Evolutionary conservation across 30 jellyfish, hydroid and myxozoan genomes (phyloP), one percentile per base, ranked within the genome.

Genomic region (Pelagia noctiluca): DNA sequence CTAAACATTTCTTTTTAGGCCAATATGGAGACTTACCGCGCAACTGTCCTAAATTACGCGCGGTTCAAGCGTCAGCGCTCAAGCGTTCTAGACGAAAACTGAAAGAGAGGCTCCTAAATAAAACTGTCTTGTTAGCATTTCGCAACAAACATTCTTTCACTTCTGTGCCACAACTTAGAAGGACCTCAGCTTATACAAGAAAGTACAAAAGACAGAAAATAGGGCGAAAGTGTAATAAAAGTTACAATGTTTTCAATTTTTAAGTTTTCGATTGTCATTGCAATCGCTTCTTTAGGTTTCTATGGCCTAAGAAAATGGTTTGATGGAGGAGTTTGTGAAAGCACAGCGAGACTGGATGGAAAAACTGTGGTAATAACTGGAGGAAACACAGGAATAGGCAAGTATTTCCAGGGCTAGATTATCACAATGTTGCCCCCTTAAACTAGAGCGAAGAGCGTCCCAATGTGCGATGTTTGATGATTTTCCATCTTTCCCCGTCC

Each of bases 371-470:
- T 94, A 0, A 63, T 94, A 18, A 94, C 99, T 22, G 99, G 99
- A 57, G 99, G 95, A 10, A 94, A 94, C 63, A 84, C 93, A 74
- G 99, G 99, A 18, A 83, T 94, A 31, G 99, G 99, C 1, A 83
- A 83, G 50, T n/a, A n/a, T n/a, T n/a, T n/a, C n/a, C n/a, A n/a
- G n/a, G n/a, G 94, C n/a, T n/a, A n/a, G n/a, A n/a, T n/a, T n/a
- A n/a, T n/a, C n/a, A n/a, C n/a, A n/a, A n/a, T n/a, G n/a, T n/a
- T n/a, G n/a, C n/a, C n/a, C n/a, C n/a, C n/a, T n/a, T n/a, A n/a
- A n/a, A n/a, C n/a, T n/a, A n/a, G n/a, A n/a, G n/a, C n/a, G n/a
- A n/a, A n/a, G n/a, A n/a, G n/a, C n/a, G n/a, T n/a, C n/a, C n/a
- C n/a, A n/a, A n/a, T n/a, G n/a, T n/a, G n/a, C n/a, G n/a, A n/a